These are phyloP conservation scores for Erythrocercus mccallii DNA, from an alignment of 2,113 vertebrate genomes.

Conservation along the genomic window DNA sequence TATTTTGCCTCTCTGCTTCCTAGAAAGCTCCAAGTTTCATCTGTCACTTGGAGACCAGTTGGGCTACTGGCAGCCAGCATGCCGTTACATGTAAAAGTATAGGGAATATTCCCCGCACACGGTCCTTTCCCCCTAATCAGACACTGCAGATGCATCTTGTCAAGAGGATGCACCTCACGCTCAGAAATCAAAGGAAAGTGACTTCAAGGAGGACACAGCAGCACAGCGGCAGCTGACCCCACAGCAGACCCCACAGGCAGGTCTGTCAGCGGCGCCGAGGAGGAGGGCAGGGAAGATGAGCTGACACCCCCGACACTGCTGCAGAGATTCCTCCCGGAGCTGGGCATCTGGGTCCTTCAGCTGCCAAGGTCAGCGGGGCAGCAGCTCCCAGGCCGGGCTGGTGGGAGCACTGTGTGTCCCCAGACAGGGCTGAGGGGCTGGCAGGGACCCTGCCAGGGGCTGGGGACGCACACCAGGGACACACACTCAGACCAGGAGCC, in stretches of 20 bases:
- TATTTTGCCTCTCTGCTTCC: constrained; percentile 8
- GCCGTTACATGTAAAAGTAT: neutral
- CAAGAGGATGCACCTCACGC: constrained; percentile 52
- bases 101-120: neutral
- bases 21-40: neutral
- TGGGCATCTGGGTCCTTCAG: constrained; percentile 63
- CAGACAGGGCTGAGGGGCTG: neutral
- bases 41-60: constrained; percentile 8
- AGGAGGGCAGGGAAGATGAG: constrained; percentile 5
- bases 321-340: constrained; percentile 55
- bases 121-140: constrained; percentile 34
- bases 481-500: neutral
- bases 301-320: constrained; percentile 52
- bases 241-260: constrained; percentile 58
- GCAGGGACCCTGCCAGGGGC: neutral
- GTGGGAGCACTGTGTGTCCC: neutral
- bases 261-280: constrained; percentile 36
- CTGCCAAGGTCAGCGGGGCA: constrained; percentile 44
- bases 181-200: constrained; percentile 59
- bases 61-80: neutral
- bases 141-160: constrained; percentile 61
- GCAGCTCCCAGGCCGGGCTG: neutral
- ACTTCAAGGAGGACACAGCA: constrained; percentile 45
- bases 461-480: neutral
- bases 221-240: constrained; percentile 55